Conservation (phyloP, 2,113 vertebrate species). For the Melanocharis versteri region DNA sequence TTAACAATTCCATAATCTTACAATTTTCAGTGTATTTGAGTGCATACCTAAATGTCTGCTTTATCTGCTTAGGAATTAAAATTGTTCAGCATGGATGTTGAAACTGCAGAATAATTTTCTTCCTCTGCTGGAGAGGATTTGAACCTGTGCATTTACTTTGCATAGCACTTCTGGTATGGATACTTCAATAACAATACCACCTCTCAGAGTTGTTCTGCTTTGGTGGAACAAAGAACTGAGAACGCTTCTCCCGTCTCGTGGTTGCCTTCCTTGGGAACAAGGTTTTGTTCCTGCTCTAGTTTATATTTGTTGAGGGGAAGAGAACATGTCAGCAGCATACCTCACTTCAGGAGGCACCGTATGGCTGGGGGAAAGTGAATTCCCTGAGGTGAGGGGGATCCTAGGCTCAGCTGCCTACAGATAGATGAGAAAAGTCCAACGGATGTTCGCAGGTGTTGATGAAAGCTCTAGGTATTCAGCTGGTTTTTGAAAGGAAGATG, state of each 20-base stretch:
- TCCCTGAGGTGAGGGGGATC: neutral
- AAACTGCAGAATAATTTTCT: neutral
- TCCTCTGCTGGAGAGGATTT: neutral
- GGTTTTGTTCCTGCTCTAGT: neutral
- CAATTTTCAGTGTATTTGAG: neutral
- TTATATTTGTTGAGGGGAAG: neutral
- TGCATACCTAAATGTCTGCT: neutral
- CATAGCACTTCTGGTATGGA: neutral
- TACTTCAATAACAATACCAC: neutral
- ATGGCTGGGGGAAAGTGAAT: neutral
- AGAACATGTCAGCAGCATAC: neutral
- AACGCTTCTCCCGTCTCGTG: rapidly evolving
- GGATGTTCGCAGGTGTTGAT: neutral
- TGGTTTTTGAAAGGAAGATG: neutral
- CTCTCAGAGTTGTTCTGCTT: neutral
- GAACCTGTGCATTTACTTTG: neutral
- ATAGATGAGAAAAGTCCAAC: neutral
- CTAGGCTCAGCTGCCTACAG: neutral
- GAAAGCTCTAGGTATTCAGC: neutral
- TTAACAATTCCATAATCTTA: neutral
- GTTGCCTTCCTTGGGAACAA: neutral
- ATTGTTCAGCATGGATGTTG: rapidly evolving
- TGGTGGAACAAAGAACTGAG: neutral
- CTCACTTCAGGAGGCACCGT: neutral
- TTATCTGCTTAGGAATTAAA: neutral